A percentile compares a stretch with the other conserved stretches of the same genome.
phyloP scores from a whole-genome alignment of 2,888 invertebrate genomes.

The Antheraea yamamai region DNA sequence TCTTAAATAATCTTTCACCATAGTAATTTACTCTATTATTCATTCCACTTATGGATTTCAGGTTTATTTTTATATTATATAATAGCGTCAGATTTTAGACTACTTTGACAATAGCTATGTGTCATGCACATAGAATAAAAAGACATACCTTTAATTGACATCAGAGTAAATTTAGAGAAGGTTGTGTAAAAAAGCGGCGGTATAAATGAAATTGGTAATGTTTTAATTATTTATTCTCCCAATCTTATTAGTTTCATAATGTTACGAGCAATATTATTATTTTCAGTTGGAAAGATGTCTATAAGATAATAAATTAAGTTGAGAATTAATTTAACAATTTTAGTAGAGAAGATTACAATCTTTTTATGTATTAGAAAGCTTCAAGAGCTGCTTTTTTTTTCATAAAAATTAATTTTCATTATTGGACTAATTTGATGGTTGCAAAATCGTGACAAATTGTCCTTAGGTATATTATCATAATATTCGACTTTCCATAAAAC shows the following conservation, averaged over 20 bases:
- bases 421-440: neutral
- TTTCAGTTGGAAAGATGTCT: neutral
- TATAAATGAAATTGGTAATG: neutral
- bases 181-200: neutral
- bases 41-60: conserved; percentile 11
- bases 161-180: neutral
- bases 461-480: neutral
- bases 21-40: neutral
- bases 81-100: conserved; percentile 2
- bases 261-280: neutral
- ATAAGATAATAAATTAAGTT: neutral
- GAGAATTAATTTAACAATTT: neutral
- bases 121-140: neutral
- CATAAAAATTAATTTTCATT: neutral
- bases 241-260: neutral
- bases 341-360: neutral
- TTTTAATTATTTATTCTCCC: neutral
- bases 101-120: neutral
- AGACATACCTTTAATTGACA: neutral
- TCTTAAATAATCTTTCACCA: neutral
- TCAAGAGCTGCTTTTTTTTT: neutral
- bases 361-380: neutral
- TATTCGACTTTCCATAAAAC: neutral
- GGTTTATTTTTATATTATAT: neutral
- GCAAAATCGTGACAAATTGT: neutral